Evolutionary conservation across 2,797 vertebrate genomes (phyloP).

Genomic region (Podarcis siculus): DNA sequence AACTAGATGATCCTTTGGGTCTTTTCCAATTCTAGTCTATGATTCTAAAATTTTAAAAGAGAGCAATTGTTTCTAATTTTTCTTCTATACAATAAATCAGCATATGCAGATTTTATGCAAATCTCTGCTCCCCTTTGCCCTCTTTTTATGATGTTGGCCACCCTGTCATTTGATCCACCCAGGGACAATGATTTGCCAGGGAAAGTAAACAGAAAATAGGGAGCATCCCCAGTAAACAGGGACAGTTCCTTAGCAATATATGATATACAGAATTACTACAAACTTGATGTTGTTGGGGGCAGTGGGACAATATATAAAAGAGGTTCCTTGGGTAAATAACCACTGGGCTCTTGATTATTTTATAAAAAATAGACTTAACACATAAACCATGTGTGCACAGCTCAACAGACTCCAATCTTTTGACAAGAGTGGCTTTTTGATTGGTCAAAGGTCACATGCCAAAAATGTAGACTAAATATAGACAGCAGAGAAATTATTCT

Average conservation of each 20-base stretch:
- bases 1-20: too few species aligned
- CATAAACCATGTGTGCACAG: slow-evolving; percentile 2
- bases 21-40: too few species aligned
- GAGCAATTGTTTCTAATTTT: too few species aligned
- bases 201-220: not conserved
- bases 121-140: too few species aligned
- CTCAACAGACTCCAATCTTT: slow-evolving; percentile 12
- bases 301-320: not conserved
- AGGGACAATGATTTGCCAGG: not conserved
- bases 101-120: too few species aligned
- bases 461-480: slow-evolving; percentile 43
- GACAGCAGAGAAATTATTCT: slow-evolving; percentile 21
- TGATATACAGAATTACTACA: not conserved
- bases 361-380: not conserved
- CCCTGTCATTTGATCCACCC: too few species aligned
- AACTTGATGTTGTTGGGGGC: not conserved
- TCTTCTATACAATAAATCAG: too few species aligned
- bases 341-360: not conserved
- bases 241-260: not conserved
- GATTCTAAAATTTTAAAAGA: too few species aligned
- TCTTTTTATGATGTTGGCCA: too few species aligned
- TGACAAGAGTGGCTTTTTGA: slow-evolving; percentile 21
- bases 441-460: slow-evolving; percentile 43
- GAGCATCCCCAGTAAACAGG: not conserved
- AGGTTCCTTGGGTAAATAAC: not conserved